Evolutionary conservation across 2,113 vertebrate genomes (phyloP).

Genomic region (Nematolebias whitei): DNA sequence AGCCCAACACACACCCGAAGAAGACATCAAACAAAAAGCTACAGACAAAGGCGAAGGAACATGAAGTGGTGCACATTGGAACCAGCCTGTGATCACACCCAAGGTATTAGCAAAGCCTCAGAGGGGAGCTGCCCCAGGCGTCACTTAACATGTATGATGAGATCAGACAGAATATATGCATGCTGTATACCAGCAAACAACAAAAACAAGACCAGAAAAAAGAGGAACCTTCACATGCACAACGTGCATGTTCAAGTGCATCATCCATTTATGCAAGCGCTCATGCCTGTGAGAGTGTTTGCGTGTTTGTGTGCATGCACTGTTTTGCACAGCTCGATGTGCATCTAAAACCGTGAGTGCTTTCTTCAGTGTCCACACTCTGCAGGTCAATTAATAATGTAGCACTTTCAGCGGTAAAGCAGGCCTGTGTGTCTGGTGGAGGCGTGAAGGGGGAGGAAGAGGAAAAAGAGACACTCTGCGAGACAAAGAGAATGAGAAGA

Average conservation of each 20-base stretch:
- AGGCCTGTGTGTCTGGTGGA: conserved; percentile 50
- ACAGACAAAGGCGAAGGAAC: conserved; percentile 57
- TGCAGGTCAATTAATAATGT: conserved; percentile 78
- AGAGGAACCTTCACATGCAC: conserved; percentile 1
- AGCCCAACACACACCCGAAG: conserved; percentile 2
- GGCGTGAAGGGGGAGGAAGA: conserved; percentile 7
- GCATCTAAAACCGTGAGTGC: conserved; percentile 29
- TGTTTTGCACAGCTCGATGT: conserved; percentile 18
- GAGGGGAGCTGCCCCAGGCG: conserved; percentile 59
- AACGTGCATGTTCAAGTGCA: neutral
- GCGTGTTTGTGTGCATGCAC: neutral
- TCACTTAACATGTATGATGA: conserved; percentile 48
- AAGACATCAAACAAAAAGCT: conserved; percentile 55
- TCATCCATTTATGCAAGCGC: neutral
- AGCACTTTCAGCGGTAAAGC: conserved; percentile 71
- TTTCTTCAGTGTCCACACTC: conserved; percentile 52
- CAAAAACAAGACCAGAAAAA: conserved; percentile 41
- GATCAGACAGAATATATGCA: conserved; percentile 68
- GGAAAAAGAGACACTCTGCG: conserved; percentile 12
- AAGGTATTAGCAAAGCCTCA: conserved; percentile 43
- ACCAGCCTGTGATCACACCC: conserved; percentile 53
- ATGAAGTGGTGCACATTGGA: conserved; percentile 53
- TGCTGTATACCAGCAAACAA: conserved; percentile 45
- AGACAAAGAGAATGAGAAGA: conserved; percentile 58
- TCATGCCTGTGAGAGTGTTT: neutral